Evolutionary conservation across 2,113 vertebrate genomes (phyloP).

Genomic region (Corythoichthys haematopterus): DNA sequence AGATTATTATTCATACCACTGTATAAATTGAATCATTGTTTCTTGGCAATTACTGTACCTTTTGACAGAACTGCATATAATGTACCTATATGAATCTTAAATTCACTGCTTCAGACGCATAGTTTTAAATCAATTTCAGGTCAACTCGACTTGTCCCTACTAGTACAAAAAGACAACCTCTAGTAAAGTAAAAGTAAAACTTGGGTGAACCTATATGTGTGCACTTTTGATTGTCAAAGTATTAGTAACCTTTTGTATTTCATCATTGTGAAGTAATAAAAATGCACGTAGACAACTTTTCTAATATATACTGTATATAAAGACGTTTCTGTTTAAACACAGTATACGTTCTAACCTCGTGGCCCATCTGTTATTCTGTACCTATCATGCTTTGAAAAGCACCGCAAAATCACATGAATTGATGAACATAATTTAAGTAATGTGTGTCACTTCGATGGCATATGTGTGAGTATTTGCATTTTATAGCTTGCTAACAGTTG

Average conservation of each 20-base stretch:
- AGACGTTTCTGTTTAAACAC: background rate
- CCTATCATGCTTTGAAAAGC: background rate
- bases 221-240: background rate
- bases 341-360: slow-evolving; percentile 1
- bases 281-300: background rate
- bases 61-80: too few relatives aligned
- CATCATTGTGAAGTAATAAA: background rate
- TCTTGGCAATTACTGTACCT: too few relatives aligned
- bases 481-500: slow-evolving; percentile 27
- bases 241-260: background rate
- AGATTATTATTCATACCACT: too few relatives aligned
- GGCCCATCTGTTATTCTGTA: background rate
- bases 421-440: slow-evolving; percentile 2
- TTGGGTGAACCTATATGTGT: background rate
- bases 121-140: too few relatives aligned
- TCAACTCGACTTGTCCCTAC: too few relatives aligned
- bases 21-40: too few relatives aligned
- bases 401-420: background rate
- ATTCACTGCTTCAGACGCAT: too few relatives aligned
- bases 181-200: too few relatives aligned
- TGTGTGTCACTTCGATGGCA: background rate
- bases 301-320: background rate
- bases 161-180: too few relatives aligned
- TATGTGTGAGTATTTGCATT: slow-evolving; percentile 15
- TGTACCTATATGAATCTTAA: too few relatives aligned